Percentiles rank a stretch among this genome's conserved stretches.
Evolutionary conservation across 2,113 vertebrate species (phyloP).

Genomic region (Amia ocellicauda): DNA sequence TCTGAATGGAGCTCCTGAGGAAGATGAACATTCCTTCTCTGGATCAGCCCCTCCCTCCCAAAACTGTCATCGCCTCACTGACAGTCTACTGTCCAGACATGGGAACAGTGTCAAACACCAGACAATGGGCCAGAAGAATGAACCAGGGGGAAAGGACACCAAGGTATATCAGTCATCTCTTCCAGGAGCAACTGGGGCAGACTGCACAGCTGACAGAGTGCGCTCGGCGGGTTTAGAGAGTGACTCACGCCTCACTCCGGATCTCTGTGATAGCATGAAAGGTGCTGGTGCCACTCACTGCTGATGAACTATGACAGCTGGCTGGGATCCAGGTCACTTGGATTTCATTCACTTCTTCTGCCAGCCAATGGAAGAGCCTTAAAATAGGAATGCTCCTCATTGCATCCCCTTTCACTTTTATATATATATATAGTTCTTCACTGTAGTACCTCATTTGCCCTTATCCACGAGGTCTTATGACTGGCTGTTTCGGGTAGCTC

Average conservation of each 20-base stretch:
- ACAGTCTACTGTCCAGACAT: not conserved
- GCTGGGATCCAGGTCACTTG: constrained; percentile 21
- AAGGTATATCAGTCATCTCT: not conserved
- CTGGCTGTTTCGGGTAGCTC: not conserved
- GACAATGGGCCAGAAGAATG: not conserved
- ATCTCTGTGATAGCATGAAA: not conserved
- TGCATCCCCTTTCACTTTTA: too few species aligned
- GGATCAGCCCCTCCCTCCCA: too few species aligned
- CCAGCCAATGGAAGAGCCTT: constrained; percentile 9
- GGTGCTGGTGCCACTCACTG: constrained; percentile 12
- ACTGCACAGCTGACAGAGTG: not conserved
- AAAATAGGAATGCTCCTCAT: not conserved
- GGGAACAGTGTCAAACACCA: not conserved
- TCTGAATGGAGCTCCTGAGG: too few species aligned
- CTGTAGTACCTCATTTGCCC: not conserved
- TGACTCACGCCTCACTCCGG: constrained; percentile 13
- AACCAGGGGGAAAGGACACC: not conserved
- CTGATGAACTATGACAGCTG: constrained; percentile 23
- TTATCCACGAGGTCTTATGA: not conserved
- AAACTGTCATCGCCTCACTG: not conserved
- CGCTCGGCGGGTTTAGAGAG: not conserved
- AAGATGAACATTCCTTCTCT: too few species aligned
- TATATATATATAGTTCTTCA: not conserved
- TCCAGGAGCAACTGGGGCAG: not conserved
- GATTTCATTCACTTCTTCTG: constrained; percentile 25